A percentile compares a stretch with the other conserved stretches of the same genome.
phyloP scores from a whole-genome alignment of 1,140 invertebrate genomes.

The Neodiprion virginianus region DNA sequence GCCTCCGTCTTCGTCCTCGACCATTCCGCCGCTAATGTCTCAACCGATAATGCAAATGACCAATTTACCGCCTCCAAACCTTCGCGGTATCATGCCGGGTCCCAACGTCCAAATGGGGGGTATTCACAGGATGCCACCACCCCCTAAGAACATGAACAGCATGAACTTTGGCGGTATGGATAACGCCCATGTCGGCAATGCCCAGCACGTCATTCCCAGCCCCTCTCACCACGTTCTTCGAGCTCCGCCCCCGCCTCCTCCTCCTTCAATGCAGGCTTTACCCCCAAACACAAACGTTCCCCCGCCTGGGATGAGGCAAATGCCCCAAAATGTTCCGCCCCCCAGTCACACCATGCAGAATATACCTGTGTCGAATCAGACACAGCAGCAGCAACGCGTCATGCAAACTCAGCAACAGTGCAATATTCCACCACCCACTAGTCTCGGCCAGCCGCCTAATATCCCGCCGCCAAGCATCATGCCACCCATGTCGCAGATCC shows the following conservation, averaged over 20 bases:
- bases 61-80: slow-evolving; percentile 49
- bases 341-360: slow-evolving; percentile 33
- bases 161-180: slow-evolving; percentile 38
- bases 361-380: slow-evolving; percentile 31
- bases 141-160: slow-evolving; percentile 40
- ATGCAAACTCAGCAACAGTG: slow-evolving; percentile 53
- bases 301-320: slow-evolving; percentile 47
- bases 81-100: slow-evolving; percentile 32
- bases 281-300: slow-evolving; percentile 53
- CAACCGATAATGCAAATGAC: slow-evolving; percentile 50
- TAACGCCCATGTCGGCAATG: slow-evolving; percentile 28
- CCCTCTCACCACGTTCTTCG: slow-evolving; percentile 52
- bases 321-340: slow-evolving; percentile 37
- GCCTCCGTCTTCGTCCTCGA: slow-evolving; percentile 21
- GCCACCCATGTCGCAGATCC: slow-evolving; percentile 53
- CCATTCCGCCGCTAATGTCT: slow-evolving; percentile 47
- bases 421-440: slow-evolving; percentile 53
- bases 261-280: slow-evolving; percentile 41
- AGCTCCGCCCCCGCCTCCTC: slow-evolving; percentile 36
- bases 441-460: slow-evolving; percentile 55
- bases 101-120: slow-evolving; percentile 46
- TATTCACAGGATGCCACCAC: slow-evolving; percentile 52
- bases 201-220: slow-evolving; percentile 42
- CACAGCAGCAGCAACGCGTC: slow-evolving; percentile 48
- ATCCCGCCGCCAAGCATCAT: slow-evolving; percentile 51